Conservation (phyloP, 2,113 vertebrate species). For the Bos javanicus region DNA sequence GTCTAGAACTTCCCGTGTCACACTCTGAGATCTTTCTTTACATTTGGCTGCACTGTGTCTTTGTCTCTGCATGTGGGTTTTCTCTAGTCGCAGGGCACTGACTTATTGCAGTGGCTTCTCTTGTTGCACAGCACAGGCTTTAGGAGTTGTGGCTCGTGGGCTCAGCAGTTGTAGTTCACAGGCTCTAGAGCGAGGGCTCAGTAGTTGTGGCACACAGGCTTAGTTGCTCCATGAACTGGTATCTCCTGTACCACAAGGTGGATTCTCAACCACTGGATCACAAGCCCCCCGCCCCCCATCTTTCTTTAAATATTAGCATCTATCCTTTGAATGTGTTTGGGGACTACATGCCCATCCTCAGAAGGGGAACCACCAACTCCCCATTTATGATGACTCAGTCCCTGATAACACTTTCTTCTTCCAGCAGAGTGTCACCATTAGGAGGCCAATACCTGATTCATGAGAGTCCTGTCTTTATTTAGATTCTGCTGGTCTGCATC, state of each 20-base stretch:
- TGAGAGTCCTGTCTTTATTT: background rate
- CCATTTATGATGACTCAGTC: background rate
- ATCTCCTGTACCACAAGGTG: background rate
- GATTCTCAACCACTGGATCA: background rate
- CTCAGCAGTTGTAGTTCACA: background rate
- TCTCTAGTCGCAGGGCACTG: rapidly evolving
- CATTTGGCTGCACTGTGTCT: background rate
- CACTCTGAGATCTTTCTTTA: background rate
- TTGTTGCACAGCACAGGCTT: background rate
- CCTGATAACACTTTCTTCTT: background rate
- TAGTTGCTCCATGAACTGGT: background rate
- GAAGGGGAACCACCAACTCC: background rate
- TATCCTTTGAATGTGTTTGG: background rate
- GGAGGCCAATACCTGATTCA: background rate
- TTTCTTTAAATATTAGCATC: background rate
- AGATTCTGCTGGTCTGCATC: background rate
- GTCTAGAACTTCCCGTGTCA: background rate
- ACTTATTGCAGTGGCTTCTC: background rate
- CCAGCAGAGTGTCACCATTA: background rate
- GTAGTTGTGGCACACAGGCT: background rate
- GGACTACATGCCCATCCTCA: background rate
- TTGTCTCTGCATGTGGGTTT: background rate
- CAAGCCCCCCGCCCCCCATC: rapidly evolving
- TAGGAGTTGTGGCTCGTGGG: background rate
- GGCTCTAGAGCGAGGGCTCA: background rate